phyloP scores from a whole-genome alignment of 2,113 vertebrate species.

The Brachyistius frenatus region DNA sequence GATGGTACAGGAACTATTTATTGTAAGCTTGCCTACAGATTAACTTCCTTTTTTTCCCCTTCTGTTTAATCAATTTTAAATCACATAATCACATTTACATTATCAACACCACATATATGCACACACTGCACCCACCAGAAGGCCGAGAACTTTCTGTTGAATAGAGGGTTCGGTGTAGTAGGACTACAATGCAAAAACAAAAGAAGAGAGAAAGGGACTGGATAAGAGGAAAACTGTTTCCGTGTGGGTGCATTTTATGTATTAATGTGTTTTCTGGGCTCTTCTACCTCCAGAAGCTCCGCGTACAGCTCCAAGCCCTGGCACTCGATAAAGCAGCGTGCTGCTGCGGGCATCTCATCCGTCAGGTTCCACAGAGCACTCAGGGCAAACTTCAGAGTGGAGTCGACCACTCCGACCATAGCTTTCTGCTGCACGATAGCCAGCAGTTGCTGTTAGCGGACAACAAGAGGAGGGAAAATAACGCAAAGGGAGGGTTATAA shows the following conservation, averaged over 20 bases:
- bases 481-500: background rate
- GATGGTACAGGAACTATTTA: background rate
- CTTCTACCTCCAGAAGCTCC: slow-evolving; percentile 91
- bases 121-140: slow-evolving; percentile 87
- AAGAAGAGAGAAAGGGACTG: background rate
- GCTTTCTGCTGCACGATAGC: slow-evolving; percentile 95
- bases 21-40: background rate
- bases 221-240: background rate
- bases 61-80: too few relatives aligned
- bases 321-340: slow-evolving; percentile 93
- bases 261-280: slow-evolving; percentile 1
- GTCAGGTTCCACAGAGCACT: slow-evolving; percentile 97
- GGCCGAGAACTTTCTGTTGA: slow-evolving; percentile 93
- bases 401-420: slow-evolving; percentile 90
- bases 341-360: slow-evolving; percentile 91
- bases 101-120: too few relatives aligned
- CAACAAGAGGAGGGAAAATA: slow-evolving; percentile 7
- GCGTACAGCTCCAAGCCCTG: slow-evolving; percentile 94
- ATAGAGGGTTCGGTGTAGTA: slow-evolving; percentile 90
- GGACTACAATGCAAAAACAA: slow-evolving; percentile 81
- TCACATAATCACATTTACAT: too few relatives aligned
- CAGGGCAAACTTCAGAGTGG: slow-evolving; percentile 92
- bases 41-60: too few relatives aligned
- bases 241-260: background rate
- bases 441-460: slow-evolving; percentile 88